Conservation (phyloP, 2,113 vertebrate genomes). For the Dipodomys spectabilis region DNA sequence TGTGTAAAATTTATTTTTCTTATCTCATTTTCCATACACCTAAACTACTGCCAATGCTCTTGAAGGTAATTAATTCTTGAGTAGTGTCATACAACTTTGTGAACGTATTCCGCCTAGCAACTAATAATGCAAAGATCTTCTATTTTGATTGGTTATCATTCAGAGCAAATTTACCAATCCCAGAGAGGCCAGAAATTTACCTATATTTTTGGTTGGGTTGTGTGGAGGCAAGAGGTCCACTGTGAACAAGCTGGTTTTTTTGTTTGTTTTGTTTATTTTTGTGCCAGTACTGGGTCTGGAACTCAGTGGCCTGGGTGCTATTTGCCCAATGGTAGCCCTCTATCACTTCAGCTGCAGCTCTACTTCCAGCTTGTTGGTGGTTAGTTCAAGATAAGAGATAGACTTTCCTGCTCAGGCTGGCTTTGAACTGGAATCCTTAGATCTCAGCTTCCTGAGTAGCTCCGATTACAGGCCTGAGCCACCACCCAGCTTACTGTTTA, state of each 20-base stretch:
- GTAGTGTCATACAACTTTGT: not conserved
- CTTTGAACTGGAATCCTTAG: too few species aligned
- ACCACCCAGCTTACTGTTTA: too few species aligned
- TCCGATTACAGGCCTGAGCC: too few species aligned
- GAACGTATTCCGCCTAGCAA: conserved; percentile 54
- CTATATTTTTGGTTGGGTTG: not conserved
- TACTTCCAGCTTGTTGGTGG: too few species aligned
- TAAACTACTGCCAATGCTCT: not conserved
- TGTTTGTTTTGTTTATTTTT: too few species aligned
- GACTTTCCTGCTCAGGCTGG: too few species aligned
- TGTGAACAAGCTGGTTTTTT: not conserved
- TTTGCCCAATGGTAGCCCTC: too few species aligned
- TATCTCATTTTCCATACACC: not conserved
- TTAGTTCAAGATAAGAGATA: too few species aligned
- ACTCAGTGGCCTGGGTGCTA: too few species aligned
- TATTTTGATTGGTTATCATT: conserved; percentile 55
- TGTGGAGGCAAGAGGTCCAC: not conserved
- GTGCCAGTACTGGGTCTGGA: too few species aligned
- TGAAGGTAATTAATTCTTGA: not conserved
- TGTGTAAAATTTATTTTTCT: not conserved
- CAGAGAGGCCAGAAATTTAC: not conserved
- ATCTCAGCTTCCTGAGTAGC: too few species aligned
- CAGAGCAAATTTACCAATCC: conserved; percentile 40
- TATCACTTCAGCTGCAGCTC: too few species aligned
- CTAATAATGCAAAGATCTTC: conserved; percentile 52